Evolutionary conservation across 2,113 vertebrate species (phyloP).

Genomic region (Phalacrocorax brasilianus): DNA sequence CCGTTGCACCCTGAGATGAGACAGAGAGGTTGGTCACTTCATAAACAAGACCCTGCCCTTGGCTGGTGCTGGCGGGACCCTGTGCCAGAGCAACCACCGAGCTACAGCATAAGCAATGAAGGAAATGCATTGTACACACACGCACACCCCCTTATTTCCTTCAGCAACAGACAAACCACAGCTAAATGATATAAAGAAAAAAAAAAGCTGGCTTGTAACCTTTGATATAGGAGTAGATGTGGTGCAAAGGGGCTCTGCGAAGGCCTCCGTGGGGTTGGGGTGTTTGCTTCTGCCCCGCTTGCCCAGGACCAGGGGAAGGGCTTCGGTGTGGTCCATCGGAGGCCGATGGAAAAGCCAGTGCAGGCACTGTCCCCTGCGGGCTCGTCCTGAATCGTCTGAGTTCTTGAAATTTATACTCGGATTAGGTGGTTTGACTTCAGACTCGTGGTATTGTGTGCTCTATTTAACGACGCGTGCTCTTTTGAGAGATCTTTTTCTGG

Average conservation of each 20-base stretch:
- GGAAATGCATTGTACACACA: background rate
- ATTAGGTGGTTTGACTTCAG: background rate
- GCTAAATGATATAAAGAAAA: background rate
- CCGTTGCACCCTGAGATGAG: rapidly evolving
- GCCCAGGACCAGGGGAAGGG: background rate
- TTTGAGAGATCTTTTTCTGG: background rate
- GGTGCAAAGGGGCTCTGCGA: background rate
- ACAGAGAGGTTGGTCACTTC: background rate
- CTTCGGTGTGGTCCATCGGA: rapidly evolving
- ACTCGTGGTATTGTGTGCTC: rapidly evolving
- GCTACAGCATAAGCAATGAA: background rate
- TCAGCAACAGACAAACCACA: constrained; percentile 70
- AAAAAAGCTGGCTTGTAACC: background rate
- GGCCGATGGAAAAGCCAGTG: background rate
- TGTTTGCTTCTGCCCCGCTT: background rate
- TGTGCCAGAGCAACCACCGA: background rate
- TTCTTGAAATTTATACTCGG: background rate
- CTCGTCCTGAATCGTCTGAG: rapidly evolving
- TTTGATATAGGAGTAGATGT: background rate
- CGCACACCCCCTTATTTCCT: constrained; percentile 47
- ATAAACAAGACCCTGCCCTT: background rate
- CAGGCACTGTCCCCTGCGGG: rapidly evolving
- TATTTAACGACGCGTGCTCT: background rate
- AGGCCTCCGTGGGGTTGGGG: background rate
- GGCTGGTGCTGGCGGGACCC: background rate